A percentile compares a stretch with the other conserved stretches of the same genome.
phyloP scores from a whole-genome alignment of 2,888 invertebrate species.

The Conchocele bisecta region DNA sequence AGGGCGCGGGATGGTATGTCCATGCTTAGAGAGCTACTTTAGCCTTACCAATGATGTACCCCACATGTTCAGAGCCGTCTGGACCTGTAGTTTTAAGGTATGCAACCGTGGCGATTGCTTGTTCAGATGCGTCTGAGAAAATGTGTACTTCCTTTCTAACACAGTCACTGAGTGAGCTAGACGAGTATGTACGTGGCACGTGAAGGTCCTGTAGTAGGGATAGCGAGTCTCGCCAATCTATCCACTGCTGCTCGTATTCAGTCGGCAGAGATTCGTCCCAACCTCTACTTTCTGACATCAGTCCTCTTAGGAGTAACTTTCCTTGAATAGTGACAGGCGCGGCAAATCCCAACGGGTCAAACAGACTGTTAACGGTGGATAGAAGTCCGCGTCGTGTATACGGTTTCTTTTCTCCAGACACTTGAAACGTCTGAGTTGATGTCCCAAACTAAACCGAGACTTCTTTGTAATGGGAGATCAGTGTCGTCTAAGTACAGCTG shows the following conservation, averaged over 20 bases:
- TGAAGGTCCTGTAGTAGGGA: constrained; percentile 13
- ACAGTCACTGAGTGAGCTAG: background rate
- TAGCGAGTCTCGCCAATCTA: constrained; percentile 50
- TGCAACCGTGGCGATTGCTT: constrained; percentile 58
- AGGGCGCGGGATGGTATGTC: constrained; percentile 53
- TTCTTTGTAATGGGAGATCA: background rate
- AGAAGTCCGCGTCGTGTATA: constrained; percentile 49
- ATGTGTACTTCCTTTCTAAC: constrained; percentile 31
- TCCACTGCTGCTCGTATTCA: constrained; percentile 27
- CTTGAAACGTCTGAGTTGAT: constrained; percentile 8
- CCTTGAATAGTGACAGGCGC: constrained; percentile 50
- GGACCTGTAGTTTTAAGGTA: constrained; percentile 33
- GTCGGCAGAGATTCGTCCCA: constrained; percentile 53
- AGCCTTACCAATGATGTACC: constrained; percentile 54
- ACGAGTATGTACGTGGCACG: constrained; percentile 41
- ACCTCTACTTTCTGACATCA: constrained; percentile 26
- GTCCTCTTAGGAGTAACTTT: constrained; percentile 38
- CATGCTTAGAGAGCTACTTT: constrained; percentile 40
- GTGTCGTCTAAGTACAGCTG: background rate
- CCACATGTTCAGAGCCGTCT: constrained; percentile 1
- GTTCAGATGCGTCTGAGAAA: constrained; percentile 63
- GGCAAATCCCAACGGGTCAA: constrained; percentile 53
- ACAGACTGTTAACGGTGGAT: constrained; percentile 48
- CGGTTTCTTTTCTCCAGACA: constrained; percentile 25
- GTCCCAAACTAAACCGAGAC: background rate